Base-by-base conservation (phyloP, 2,888 invertebrate genomes). In the Stenotaenia linearis region DNA sequence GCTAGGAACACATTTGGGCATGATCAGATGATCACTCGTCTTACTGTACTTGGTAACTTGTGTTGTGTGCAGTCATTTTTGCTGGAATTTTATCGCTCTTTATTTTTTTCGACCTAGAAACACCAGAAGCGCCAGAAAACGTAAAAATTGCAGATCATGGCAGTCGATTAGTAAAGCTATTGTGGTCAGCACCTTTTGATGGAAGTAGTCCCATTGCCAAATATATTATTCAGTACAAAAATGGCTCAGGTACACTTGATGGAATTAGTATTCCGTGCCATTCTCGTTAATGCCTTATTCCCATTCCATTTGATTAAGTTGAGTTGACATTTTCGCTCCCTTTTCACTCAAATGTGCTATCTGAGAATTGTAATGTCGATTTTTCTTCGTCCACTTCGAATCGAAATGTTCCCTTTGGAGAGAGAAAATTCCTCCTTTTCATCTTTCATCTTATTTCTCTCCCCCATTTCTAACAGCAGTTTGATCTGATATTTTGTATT, bases 181-280 rank as follows among this genome's bases (percentile, higher is more conserved):
- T 83, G 10, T 87, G 87, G 87, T 82, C 83, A 37, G 82, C 83
- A 30, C 85, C 86, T 3, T 87, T 85, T 81, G 84, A 86, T 81
- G 87, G 87, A 12, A 87, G 87, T 82, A 85, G 85, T 77, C 83
- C 84, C n/a, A 84, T 87, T 56, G 80, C 83, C 6, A 82, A 82
- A 37, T 87, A 86, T 82, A 83, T 85, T 15, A 82, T 87, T 15
- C 85, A 86, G 81, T 86, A 84, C 81, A 85, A 84, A 76, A 82
- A 83, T 78, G 82, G 80, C 32, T 81, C 80, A 75, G 80, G 80
- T 81, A 50, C 6, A 45, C 18, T 18, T 50, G 21, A 15, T 40
- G 3, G 40, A 80, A 40, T 69, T 69, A 28, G 69, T 69, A 69
- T 69, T 1, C 28, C 25, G 12, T 12, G 3, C 28, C 1, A 25